Base-by-base conservation (phyloP, 2,888 invertebrate genomes). In the Agriotes lineatus region DNA sequence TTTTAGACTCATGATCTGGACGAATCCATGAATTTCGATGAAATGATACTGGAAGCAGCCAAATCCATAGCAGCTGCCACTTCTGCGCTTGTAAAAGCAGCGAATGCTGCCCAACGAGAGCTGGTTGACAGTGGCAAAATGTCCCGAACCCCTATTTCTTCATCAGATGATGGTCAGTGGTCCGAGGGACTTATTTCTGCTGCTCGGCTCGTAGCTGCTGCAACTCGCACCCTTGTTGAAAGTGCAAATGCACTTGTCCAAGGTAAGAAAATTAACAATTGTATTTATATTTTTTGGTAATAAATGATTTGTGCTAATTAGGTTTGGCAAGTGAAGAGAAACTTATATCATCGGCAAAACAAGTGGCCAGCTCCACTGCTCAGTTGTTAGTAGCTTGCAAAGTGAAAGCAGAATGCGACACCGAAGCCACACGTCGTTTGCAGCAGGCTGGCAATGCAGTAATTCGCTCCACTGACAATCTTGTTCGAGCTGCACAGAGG, bases 1-100 rank as follows among this genome's bases (percentile, higher is more conserved):
- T 56, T 56, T 10, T 73, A 82, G 81, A 80, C 85, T 6, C 85
- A 96, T 94, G 94, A 94, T 83, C 90, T 95, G 2, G 96, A 97
- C 81, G 96, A 97, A 83, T 94, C 91, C 73, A 89, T 99, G 85
- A 97, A 97, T 86, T 99, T 99, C 84, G 99, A 99, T 83, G 99
- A 98, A 86, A 97, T 99, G 93, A 99, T 99, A 76, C 85, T 99
- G 78, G 97, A 97, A 82, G 99, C 99, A 0, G 99, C 99, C 39
- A 97, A 97, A 86, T 96, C 96, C 1, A 99, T 99, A 77, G 96
- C 98, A 75, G 93, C 96, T 0, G 99, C 99, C 0, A 99, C 99
- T 0, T 96, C 98, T 0, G 97, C 98, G 0, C 86, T 99, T 2
- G 96, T 99, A 0, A 92, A 97, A 77, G 97, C 99, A 0, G 99